Percentiles rank a stretch among this genome's conserved stretches.
These are phyloP conservation scores for Lates japonicus DNA, from an alignment of 2,797 vertebrate genomes.

Conservation along the genomic window DNA sequence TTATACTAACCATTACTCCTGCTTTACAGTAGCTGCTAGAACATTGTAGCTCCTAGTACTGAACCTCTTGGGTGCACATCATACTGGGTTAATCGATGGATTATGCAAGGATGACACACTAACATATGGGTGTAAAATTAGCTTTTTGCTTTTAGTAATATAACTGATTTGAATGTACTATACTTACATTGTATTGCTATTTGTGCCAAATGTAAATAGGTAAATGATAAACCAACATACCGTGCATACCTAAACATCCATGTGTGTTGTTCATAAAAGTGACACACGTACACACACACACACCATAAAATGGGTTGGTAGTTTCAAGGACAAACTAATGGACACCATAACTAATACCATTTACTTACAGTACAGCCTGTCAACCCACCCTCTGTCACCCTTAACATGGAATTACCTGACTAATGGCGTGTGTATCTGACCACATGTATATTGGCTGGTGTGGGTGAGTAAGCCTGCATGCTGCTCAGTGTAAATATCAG, in stretches of 20 bases:
- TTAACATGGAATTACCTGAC: conserved; percentile 67
- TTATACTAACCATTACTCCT: conserved; percentile 49
- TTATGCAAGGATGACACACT: not conserved
- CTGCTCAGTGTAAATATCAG: conserved; percentile 40
- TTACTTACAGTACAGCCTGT: conserved; percentile 61
- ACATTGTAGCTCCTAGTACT: conserved; percentile 13
- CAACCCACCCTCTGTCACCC: conserved; percentile 47
- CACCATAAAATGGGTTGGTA: conserved; percentile 42
- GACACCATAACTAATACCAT: conserved; percentile 71
- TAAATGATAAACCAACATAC: conserved; percentile 1
- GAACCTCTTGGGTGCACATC: conserved; percentile 19
- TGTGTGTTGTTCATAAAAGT: not conserved
- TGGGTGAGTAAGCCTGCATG: not conserved
- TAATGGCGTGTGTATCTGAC: conserved; percentile 36
- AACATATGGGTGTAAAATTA: not conserved
- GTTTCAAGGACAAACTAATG: conserved; percentile 75
- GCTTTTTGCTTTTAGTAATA: conserved; percentile 16
- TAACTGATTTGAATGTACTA: not conserved
- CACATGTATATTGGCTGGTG: not conserved
- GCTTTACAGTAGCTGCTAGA: conserved; percentile 7
- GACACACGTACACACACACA: conserved; percentile 24
- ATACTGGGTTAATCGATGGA: conserved; percentile 2
- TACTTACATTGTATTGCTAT: not conserved
- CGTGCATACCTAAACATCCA: conserved; percentile 6
- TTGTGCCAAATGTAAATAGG: not conserved